phyloP scores from a whole-genome alignment of 2,113 vertebrate genomes.

The Merops nubicus region DNA sequence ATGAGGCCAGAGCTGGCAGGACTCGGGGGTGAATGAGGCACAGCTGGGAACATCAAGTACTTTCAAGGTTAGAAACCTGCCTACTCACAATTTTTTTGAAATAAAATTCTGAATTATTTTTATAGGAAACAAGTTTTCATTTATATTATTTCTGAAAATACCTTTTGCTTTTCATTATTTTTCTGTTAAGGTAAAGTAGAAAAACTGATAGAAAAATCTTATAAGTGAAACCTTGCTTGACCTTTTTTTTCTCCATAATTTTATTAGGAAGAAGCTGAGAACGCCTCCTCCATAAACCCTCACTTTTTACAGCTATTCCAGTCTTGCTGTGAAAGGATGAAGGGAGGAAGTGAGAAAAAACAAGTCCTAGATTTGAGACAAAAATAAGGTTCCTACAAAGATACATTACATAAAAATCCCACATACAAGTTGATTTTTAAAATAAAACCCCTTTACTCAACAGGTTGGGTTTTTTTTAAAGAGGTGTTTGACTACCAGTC shows the following conservation, averaged over 20 bases:
- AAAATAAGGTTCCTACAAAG: constrained; percentile 26
- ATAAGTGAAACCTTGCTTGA: constrained; percentile 6
- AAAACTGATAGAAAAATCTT: not conserved
- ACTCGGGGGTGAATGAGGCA: not conserved
- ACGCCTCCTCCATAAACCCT: not conserved
- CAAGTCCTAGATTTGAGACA: constrained; percentile 38
- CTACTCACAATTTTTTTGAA: not conserved
- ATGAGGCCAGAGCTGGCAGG: not conserved
- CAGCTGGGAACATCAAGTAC: not conserved
- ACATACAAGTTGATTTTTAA: not conserved
- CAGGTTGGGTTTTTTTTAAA: not conserved
- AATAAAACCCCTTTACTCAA: not conserved
- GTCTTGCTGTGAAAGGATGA: not conserved
- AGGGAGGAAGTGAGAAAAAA: constrained; percentile 37
- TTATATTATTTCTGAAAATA: not conserved
- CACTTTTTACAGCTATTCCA: constrained; percentile 3
- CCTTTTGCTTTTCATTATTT: not conserved
- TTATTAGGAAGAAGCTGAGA: constrained; percentile 25
- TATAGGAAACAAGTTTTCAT: not conserved
- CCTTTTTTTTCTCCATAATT: constrained; percentile 23
- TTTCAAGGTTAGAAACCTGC: not conserved
- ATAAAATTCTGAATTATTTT: not conserved
- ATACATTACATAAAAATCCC: constrained; percentile 16
- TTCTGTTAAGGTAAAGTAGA: not conserved
- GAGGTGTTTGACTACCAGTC: not conserved